phyloP scores from a whole-genome alignment of 2,797 vertebrate genomes.

The Pseudomugil gertrudae region DNA sequence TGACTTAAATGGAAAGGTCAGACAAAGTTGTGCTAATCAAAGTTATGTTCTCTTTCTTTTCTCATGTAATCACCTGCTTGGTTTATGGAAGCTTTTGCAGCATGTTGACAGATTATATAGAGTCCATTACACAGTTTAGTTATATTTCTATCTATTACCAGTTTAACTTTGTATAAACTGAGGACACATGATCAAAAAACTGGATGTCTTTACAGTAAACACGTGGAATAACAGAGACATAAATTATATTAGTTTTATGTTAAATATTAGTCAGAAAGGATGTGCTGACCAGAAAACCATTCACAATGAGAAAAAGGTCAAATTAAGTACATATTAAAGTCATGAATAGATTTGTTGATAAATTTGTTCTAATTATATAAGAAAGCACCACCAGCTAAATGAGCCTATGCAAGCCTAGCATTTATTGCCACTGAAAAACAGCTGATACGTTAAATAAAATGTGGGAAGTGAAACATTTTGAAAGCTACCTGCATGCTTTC shows the following conservation, averaged over 20 bases:
- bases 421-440: background rate
- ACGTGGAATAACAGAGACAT: no score
- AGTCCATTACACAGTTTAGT: background rate
- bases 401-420: background rate
- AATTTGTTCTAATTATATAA: background rate
- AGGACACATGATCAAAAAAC: background rate
- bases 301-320: background rate
- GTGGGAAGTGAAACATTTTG: background rate
- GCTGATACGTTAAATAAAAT: background rate
- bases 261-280: background rate
- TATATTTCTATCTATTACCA: background rate
- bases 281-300: background rate
- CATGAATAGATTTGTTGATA: background rate
- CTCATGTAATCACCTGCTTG: background rate
- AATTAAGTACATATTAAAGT: no score
- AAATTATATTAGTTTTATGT: background rate
- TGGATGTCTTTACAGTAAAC: no score
- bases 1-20: conserved; percentile 47
- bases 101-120: no score
- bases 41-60: conserved; percentile 27
- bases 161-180: background rate
- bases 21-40: conserved; percentile 49
- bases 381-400: background rate
- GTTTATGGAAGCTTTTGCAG: conserved; percentile 18
- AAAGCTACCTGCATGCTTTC: background rate